These are phyloP conservation scores for Drosophila aldrichi DNA, from an alignment of 2,888 invertebrate genomes.

Conservation along the genomic window DNA sequence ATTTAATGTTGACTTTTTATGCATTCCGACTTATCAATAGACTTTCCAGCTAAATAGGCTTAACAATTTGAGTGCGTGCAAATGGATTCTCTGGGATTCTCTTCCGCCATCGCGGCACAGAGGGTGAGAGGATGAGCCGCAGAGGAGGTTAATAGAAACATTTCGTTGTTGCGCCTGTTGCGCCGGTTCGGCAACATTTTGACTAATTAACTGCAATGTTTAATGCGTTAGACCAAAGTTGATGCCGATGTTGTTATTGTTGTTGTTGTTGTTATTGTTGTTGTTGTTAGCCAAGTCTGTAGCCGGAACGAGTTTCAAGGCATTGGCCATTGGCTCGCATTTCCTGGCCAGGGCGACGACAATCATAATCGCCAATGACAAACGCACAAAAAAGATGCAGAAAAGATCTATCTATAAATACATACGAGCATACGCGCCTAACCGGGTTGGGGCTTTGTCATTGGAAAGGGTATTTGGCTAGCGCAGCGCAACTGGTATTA, in stretches of 20 bases:
- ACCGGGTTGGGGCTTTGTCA: slow-evolving; percentile 17
- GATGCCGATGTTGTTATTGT: slow-evolving; percentile 10
- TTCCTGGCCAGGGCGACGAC: slow-evolving; percentile 75
- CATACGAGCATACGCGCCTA: not conserved
- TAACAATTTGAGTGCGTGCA: slow-evolving; percentile 43
- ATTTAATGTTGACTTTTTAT: slow-evolving; percentile 23
- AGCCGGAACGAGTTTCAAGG: slow-evolving; percentile 36
- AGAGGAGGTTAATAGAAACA: slow-evolving; percentile 62
- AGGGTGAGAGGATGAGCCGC: not conserved
- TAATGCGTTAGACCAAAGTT: slow-evolving; percentile 45
- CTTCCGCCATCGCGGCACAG: not conserved
- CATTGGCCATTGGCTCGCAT: slow-evolving; percentile 50
- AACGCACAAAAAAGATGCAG: slow-evolving; percentile 53
- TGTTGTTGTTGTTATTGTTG: slow-evolving; percentile 1
- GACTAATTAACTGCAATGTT: slow-evolving; percentile 76
- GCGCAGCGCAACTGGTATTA: slow-evolving; percentile 51
- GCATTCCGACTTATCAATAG: slow-evolving; percentile 15
- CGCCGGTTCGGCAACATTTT: slow-evolving; percentile 75
- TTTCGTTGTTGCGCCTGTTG: slow-evolving; percentile 59
- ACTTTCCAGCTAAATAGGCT: slow-evolving; percentile 20
- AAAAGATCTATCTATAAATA: slow-evolving; percentile 32
- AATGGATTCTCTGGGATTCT: slow-evolving; percentile 35
- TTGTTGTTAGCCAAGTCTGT: slow-evolving; percentile 11
- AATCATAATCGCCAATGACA: slow-evolving; percentile 75
- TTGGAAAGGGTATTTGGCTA: slow-evolving; percentile 36